Conservation (phyloP, 2,113 vertebrate genomes). For the Glaucidium brasilianum region DNA sequence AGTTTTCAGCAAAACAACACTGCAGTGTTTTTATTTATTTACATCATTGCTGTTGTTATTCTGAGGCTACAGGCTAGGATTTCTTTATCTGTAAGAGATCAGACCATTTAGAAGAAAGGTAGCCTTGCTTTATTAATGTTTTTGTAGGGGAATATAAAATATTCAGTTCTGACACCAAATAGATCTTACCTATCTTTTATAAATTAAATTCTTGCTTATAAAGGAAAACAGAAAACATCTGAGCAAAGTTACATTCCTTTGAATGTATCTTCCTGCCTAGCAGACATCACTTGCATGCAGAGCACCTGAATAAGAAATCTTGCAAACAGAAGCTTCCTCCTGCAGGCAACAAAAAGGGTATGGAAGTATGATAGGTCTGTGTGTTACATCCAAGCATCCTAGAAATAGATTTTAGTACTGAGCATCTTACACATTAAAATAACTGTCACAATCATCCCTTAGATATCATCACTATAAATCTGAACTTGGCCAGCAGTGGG, state of each 20-base stretch:
- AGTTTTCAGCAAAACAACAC: neutral
- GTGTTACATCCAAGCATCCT: fast-evolving
- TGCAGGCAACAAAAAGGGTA: neutral
- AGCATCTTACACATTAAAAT: neutral
- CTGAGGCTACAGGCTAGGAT: neutral
- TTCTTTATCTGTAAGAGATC: neutral
- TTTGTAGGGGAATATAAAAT: neutral
- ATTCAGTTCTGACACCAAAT: neutral
- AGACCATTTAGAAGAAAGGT: neutral
- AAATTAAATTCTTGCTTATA: neutral
- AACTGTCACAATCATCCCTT: neutral
- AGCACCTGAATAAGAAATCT: neutral
- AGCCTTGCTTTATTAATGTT: neutral
- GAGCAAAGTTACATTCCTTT: neutral
- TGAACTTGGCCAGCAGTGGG: neutral
- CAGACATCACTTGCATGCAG: neutral
- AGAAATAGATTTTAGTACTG: neutral
- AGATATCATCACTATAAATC: neutral
- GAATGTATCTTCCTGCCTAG: neutral
- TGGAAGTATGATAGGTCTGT: fast-evolving
- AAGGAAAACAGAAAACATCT: neutral
- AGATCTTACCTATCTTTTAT: neutral
- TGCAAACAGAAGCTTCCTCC: neutral
- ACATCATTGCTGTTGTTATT: neutral
- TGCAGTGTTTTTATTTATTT: neutral